These are phyloP conservation scores for Andinoacara biseriatus DNA, from an alignment of 2,113 vertebrate species.

Conservation along the genomic window DNA sequence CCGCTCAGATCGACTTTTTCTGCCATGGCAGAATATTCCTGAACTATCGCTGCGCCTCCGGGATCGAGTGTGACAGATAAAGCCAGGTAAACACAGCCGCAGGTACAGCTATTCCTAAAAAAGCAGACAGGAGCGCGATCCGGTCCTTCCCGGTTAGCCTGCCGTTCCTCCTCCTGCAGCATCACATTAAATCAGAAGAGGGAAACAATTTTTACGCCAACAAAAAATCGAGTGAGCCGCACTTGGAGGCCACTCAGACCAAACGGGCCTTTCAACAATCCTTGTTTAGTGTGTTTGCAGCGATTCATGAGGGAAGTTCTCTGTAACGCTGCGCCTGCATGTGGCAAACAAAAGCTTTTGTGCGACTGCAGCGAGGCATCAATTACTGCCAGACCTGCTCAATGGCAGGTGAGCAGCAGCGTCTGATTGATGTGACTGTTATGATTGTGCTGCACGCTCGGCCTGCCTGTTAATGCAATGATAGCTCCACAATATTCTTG, in stretches of 20 bases:
- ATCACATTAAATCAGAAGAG: constrained; percentile 46
- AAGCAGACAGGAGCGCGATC: constrained; percentile 29
- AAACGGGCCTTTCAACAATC: constrained; percentile 17
- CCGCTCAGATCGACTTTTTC: constrained; percentile 22
- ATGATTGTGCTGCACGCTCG: constrained; percentile 5
- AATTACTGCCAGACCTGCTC: constrained; percentile 53
- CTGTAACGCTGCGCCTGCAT: constrained; percentile 35
- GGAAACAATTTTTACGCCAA: constrained; percentile 6
- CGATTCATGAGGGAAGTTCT: constrained; percentile 18
- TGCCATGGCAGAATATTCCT: not conserved
- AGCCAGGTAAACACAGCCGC: constrained; percentile 13
- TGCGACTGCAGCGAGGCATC: constrained; percentile 32
- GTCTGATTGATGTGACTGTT: constrained; percentile 32
- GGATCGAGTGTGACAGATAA: constrained; percentile 25
- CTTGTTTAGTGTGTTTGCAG: constrained; percentile 12
- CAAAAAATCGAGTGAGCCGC: constrained; percentile 22
- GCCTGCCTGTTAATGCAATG: constrained; percentile 17
- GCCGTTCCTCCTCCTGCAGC: constrained; percentile 47
- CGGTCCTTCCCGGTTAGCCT: constrained; percentile 24
- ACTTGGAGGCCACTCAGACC: constrained; percentile 15
- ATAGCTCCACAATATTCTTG: not conserved
- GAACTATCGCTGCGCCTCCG: not conserved
- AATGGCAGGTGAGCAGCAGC: constrained; percentile 18
- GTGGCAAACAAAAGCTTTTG: constrained; percentile 39
- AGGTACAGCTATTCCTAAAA: constrained; percentile 41